Evolutionary conservation across 1,140 invertebrate species (phyloP).

Genomic region (Teleogryllus occipitalis): DNA sequence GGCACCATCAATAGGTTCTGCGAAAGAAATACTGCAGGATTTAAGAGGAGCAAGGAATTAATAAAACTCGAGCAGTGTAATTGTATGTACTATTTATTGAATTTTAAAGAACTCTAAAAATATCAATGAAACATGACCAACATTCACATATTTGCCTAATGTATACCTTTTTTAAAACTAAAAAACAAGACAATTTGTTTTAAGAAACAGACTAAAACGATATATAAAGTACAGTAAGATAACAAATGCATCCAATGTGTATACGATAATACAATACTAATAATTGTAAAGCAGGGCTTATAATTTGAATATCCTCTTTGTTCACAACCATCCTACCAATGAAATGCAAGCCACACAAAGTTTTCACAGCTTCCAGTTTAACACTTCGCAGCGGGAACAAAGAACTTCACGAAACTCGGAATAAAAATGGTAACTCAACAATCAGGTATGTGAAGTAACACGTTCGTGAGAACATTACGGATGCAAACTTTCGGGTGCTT

Average conservation of each 20-base stretch:
- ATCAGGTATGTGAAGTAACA: neutral
- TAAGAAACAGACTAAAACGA: neutral
- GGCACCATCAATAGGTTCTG: too few relatives aligned
- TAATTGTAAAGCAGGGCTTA: neutral
- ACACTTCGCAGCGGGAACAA: neutral
- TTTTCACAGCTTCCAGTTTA: neutral
- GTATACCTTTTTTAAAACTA: conserved; percentile 6
- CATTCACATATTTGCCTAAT: conserved; percentile 13
- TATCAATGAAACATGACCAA: conserved; percentile 16
- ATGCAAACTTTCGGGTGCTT: neutral
- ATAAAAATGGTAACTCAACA: neutral
- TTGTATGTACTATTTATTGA: conserved; percentile 12
- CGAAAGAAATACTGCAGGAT: too few relatives aligned
- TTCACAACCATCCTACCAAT: neutral
- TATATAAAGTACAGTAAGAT: neutral
- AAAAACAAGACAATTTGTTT: neutral
- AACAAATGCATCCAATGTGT: neutral
- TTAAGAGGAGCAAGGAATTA: neutral
- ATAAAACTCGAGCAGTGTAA: neutral
- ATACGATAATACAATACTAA: neutral
- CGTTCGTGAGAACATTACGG: neutral
- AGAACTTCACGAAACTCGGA: neutral
- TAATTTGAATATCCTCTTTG: neutral
- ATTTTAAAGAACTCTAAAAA: conserved; percentile 17
- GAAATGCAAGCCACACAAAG: neutral